phyloP scores from a whole-genome alignment of 2,888 invertebrate genomes.

The Andrena chrysosceles region DNA sequence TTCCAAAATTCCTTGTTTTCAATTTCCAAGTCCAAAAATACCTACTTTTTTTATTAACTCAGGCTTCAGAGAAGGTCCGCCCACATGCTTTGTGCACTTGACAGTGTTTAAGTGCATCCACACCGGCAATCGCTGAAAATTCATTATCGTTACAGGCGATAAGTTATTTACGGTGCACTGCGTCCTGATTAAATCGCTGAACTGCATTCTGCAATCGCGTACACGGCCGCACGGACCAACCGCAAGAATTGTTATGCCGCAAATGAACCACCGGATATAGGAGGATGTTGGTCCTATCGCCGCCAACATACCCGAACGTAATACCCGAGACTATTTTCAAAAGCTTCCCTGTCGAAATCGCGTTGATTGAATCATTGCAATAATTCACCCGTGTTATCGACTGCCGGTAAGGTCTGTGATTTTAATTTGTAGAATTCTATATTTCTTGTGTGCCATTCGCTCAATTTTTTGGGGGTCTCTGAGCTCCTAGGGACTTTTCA shows the following conservation, averaged over 20 bases:
- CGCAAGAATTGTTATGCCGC: constrained; percentile 39
- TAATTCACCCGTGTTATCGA: background rate
- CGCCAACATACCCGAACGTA: background rate
- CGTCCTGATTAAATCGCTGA: constrained; percentile 43
- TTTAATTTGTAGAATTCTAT: too few relatives aligned
- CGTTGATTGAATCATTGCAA: background rate
- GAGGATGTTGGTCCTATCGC: background rate
- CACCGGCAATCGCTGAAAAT: constrained; percentile 21
- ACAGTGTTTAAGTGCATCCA: background rate
- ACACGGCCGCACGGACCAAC: background rate
- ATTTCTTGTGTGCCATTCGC: too few relatives aligned
- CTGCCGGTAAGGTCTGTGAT: too few relatives aligned
- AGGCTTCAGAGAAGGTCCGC: too few relatives aligned
- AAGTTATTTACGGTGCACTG: constrained; percentile 34
- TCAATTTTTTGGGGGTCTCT: too few relatives aligned
- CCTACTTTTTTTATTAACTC: too few relatives aligned
- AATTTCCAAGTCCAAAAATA: too few relatives aligned
- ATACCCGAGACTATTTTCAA: constrained; percentile 10
- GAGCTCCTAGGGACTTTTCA: too few relatives aligned
- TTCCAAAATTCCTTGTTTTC: too few relatives aligned
- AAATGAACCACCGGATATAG: constrained; percentile 9
- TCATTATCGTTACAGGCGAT: constrained; percentile 30
- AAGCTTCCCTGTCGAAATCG: background rate
- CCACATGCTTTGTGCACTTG: background rate
- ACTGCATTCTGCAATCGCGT: constrained; percentile 9